Base-by-base conservation (phyloP, 2,113 vertebrate species). In the Onychostoma macrolepis region DNA sequence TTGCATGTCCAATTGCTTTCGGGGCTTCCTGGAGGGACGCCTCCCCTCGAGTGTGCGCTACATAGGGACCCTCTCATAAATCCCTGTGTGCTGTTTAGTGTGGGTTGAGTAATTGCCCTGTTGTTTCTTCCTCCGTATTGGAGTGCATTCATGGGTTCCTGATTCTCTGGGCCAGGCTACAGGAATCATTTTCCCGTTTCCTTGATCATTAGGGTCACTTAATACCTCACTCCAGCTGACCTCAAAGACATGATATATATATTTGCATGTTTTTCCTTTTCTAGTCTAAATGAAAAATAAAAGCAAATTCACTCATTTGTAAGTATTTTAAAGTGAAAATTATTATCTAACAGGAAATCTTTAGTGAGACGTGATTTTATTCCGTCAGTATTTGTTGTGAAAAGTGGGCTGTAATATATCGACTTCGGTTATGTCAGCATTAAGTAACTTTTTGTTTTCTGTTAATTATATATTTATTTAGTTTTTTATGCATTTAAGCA, bases 91-190 rank as follows among this genome's bases (percentile, higher is more conserved):
- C 89, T 92, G 94, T 94, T 93, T 92, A 93, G 93, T 94, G 93
- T 92, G 90, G 93, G 92, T 93, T 95, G 94, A 95, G 93, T 96
- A 96, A 96, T 96, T 95, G 94, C 92, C 93, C 94, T 92, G 92
- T 92, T 94, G 94, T 95, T 95, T 95, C 95, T 96, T 93, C 91
- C 92, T 94, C 93, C 94, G 95, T 92, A 93, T 96, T 93, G 94
- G 92, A 91, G 94, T 91, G 85, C 94, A 93, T 92, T 95, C 94
- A 94, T 95, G 94, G 95, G 95, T 94, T 95, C 91, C 93, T 94
- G 93, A 94, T 93, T 94, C 92, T 78, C 92, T 93, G 92, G 94
- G 93, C 90, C 83, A 92, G 94, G 92, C 92, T 91, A 89, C 93
- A 93, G 93, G 92, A 95, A 95, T 95, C 93, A 94, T 94, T 95